These are phyloP conservation scores for Hedychridium roseum DNA, from an alignment of 2,888 invertebrate genomes.

Conservation along the genomic window DNA sequence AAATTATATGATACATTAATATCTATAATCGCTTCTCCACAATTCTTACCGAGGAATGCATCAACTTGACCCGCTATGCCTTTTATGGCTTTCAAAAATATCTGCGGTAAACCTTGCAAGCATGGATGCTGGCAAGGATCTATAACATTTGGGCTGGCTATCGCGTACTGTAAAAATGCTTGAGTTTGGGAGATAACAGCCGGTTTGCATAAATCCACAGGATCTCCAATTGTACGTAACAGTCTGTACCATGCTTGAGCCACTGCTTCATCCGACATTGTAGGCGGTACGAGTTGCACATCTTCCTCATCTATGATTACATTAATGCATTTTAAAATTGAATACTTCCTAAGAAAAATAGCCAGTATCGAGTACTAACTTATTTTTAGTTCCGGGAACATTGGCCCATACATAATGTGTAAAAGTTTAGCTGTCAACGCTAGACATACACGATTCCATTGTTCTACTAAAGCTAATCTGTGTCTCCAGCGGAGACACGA, in stretches of 20 bases:
- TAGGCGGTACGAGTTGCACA: conserved; percentile 78
- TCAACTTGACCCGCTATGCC: conserved; percentile 94
- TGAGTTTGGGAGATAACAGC: conserved; percentile 77
- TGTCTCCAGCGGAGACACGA: conserved; percentile 95
- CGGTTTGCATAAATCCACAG: conserved; percentile 89
- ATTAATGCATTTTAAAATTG: not conserved
- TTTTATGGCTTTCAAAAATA: conserved; percentile 93
- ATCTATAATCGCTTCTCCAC: too few species aligned
- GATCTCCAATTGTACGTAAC: conserved; percentile 92
- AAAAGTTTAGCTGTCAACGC: conserved; percentile 86
- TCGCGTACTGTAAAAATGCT: conserved; percentile 82
- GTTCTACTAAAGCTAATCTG: conserved; percentile 89
- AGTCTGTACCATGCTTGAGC: conserved; percentile 97
- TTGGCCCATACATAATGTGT: conserved; percentile 87
- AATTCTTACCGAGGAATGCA: conserved; percentile 87
- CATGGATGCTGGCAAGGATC: conserved; percentile 95
- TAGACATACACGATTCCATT: conserved; percentile 94
- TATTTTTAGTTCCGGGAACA: conserved; percentile 82
- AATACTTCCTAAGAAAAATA: too few species aligned
- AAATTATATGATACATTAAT: too few species aligned
- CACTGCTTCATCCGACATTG: conserved; percentile 89
- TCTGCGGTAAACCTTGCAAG: conserved; percentile 81
- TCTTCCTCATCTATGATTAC: conserved; percentile 89
- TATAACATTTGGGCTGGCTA: conserved; percentile 76
- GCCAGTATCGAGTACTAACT: conserved; percentile 68